Evolutionary conservation across 2,888 invertebrate genomes (phyloP).

Genomic region (Brenthis hecate): DNA sequence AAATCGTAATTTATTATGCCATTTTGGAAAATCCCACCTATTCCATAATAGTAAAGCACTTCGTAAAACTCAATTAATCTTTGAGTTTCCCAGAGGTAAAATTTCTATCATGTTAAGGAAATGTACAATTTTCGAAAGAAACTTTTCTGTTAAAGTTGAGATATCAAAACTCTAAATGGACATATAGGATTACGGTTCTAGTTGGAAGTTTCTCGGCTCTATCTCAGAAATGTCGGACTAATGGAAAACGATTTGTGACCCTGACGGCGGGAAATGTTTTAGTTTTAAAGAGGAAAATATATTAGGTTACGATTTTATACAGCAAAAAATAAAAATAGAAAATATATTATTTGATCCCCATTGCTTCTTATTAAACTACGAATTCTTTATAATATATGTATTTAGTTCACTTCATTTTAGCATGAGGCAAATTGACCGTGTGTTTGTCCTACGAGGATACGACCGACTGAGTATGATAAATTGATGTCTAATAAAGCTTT

Average conservation of each 20-base stretch:
- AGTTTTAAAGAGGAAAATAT: conserved; percentile 12
- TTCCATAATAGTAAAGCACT: background rate
- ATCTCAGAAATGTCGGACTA: conserved; percentile 24
- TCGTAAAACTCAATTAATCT: conserved; percentile 8
- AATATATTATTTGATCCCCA: too few species aligned
- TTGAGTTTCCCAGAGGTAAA: conserved; percentile 4
- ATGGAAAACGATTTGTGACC: conserved; percentile 26
- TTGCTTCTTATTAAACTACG: too few species aligned
- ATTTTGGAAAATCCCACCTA: background rate
- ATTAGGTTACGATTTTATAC: background rate
- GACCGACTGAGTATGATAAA: too few species aligned
- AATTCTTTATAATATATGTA: too few species aligned
- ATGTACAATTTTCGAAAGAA: conserved; percentile 2
- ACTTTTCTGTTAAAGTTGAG: conserved; percentile 6
- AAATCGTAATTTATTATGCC: background rate
- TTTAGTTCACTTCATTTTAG: too few species aligned
- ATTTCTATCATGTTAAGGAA: conserved; percentile 5
- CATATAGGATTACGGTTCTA: conserved; percentile 17
- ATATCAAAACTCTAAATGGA: conserved; percentile 13
- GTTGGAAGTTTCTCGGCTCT: conserved; percentile 14
- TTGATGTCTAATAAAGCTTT: too few species aligned
- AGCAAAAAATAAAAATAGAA: too few species aligned
- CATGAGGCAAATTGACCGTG: too few species aligned
- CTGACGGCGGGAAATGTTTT: conserved; percentile 9
- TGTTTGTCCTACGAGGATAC: too few species aligned